A percentile compares a stretch with the other conserved stretches of the same genome.
Conservation (phyloP, 2,113 vertebrate species). For the Entosphenus tridentatus region DNA sequence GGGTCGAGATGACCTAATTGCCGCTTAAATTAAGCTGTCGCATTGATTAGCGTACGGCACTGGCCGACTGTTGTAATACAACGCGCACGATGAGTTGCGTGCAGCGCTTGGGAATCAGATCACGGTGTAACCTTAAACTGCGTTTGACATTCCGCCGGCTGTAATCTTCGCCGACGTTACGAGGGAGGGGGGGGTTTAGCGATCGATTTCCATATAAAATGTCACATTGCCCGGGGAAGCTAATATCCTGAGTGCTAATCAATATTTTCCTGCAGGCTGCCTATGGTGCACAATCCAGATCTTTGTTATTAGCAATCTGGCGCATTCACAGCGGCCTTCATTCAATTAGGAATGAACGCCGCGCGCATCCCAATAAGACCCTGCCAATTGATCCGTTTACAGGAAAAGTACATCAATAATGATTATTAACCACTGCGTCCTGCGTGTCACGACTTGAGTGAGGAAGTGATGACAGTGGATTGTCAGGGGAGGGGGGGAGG, state of each 20-base stretch:
- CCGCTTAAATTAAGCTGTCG: no score
- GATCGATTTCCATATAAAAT: constrained; percentile 5
- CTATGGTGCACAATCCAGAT: neutral
- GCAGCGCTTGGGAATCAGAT: neutral
- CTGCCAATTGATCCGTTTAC: neutral
- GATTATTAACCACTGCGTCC: neutral
- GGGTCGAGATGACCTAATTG: no score
- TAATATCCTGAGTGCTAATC: constrained; percentile 4
- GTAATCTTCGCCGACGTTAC: neutral
- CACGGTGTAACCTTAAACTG: constrained; percentile 1
- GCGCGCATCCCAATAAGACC: neutral
- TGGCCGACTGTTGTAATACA: no score
- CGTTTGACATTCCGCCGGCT: constrained; percentile 5
- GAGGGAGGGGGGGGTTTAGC: neutral
- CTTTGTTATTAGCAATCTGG: constrained; percentile 2
- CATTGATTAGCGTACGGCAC: no score
- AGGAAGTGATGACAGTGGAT: neutral
- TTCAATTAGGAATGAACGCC: neutral
- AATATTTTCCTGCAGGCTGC: neutral
- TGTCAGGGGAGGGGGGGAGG: neutral
- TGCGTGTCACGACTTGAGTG: neutral
- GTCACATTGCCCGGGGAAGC: constrained; percentile 3
- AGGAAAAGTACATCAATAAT: neutral
- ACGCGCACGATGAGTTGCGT: no score
- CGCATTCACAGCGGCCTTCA: no score